Evolutionary conservation across 2,113 vertebrate genomes (phyloP).

Genomic region (Castor canadensis): DNA sequence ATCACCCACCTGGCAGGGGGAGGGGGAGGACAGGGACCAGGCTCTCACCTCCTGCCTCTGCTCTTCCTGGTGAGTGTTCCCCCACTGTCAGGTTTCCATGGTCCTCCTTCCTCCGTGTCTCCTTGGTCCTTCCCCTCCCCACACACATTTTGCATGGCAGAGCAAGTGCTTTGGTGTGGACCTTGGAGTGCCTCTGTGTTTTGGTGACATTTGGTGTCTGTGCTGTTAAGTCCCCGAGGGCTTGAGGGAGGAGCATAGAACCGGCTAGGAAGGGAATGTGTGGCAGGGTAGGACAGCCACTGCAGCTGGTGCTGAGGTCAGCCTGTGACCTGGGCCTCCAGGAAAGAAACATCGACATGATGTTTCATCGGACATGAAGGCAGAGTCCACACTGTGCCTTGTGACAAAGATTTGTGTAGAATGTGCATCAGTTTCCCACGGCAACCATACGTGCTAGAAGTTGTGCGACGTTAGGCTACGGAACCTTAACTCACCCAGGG

Average conservation of each 20-base stretch:
- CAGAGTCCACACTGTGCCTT: not conserved
- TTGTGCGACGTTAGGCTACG: too few species aligned
- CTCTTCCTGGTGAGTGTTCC: too few species aligned
- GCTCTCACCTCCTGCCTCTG: not conserved
- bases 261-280: too few species aligned
- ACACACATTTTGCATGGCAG: accelerated
- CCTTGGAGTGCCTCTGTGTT: not conserved
- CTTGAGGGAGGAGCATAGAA: not conserved
- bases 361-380: accelerated
- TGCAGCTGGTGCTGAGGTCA: not conserved
- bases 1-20: not conserved
- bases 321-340: too few species aligned
- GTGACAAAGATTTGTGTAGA: not conserved
- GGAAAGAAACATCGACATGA: not conserved
- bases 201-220: accelerated
- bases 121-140: too few species aligned
- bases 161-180: not conserved
- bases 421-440: accelerated
- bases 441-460: accelerated
- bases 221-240: too few species aligned
- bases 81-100: accelerated
- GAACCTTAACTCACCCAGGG: accelerated
- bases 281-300: not conserved
- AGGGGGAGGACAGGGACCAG: not conserved
- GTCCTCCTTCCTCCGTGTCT: not conserved